phyloP scores from a whole-genome alignment of 2,797 vertebrate species.

The Notolepis coatsorum region DNA sequence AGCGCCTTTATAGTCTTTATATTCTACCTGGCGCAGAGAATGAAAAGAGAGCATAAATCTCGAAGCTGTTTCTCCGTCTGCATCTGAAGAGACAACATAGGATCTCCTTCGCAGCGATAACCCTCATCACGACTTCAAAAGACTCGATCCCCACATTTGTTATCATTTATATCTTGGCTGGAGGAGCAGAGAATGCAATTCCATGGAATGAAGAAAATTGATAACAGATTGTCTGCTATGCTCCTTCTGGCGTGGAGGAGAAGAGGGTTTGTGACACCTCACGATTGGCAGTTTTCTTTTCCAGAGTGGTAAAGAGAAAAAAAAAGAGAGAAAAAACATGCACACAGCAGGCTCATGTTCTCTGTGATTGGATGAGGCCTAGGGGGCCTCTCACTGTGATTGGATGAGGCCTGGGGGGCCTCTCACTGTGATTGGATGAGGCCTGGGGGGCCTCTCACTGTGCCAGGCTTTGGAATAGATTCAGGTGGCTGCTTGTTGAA shows the following conservation, averaged over 20 bases:
- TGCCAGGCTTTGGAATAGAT: conserved; percentile 78
- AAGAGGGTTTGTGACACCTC: conserved; percentile 82
- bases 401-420: no score
- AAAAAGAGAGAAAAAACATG: no score
- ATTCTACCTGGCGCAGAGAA: conserved; percentile 63
- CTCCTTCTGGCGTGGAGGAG: conserved; percentile 80
- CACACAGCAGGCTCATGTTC: conserved; percentile 81
- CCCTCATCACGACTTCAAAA: conserved; percentile 89
- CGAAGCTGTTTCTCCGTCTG: conserved; percentile 59
- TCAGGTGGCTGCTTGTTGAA: conserved; percentile 80
- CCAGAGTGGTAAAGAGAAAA: conserved; percentile 84
- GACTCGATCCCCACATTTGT: conserved; percentile 84
- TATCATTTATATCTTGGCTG: conserved; percentile 93
- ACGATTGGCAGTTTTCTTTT: conserved; percentile 76
- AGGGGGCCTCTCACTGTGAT: no score
- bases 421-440: no score
- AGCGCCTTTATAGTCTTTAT: conserved; percentile 73
- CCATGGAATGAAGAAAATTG: conserved; percentile 87
- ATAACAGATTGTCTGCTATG: conserved; percentile 88
- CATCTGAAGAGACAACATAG: conserved; percentile 66
- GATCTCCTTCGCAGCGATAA: conserved; percentile 83
- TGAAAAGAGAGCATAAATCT: conserved; percentile 68
- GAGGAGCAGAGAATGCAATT: conserved; percentile 82
- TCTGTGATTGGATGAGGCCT: conserved; percentile 86
- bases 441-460: conserved; percentile 81